These are phyloP conservation scores for Bradypodion ventrale DNA, from an alignment of 2,797 vertebrate species.

Conservation along the genomic window DNA sequence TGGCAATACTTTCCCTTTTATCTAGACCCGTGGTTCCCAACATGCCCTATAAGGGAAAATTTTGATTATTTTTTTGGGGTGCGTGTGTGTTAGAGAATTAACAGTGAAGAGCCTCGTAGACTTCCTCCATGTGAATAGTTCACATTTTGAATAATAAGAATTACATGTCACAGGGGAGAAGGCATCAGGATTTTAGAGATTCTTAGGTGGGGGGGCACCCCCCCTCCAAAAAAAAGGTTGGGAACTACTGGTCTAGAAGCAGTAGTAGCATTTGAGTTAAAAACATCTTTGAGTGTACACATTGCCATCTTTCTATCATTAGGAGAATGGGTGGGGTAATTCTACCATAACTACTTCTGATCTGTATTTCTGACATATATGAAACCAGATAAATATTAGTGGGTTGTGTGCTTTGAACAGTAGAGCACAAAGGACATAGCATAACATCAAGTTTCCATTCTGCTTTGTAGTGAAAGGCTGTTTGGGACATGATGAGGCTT, in stretches of 20 bases:
- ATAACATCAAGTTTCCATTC: conserved; percentile 9
- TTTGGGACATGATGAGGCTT: background rate
- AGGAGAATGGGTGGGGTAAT: background rate
- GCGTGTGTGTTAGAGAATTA: too few relatives aligned
- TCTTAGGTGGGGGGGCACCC: too few relatives aligned
- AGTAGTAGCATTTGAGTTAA: conserved; percentile 2
- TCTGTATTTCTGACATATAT: conserved; percentile 2
- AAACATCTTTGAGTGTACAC: background rate
- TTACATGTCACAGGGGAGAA: too few relatives aligned
- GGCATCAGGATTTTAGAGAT: too few relatives aligned
- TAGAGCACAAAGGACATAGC: background rate
- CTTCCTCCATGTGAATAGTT: too few relatives aligned
- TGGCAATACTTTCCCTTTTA: background rate
- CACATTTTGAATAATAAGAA: too few relatives aligned
- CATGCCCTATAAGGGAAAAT: too few relatives aligned
- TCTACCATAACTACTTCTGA: conserved; percentile 3
- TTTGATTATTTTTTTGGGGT: too few relatives aligned
- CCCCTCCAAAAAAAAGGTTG: too few relatives aligned
- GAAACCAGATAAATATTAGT: background rate
- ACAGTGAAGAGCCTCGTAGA: too few relatives aligned
- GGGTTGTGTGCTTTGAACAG: conserved; percentile 19
- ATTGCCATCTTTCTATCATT: background rate
- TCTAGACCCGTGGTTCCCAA: too few relatives aligned
- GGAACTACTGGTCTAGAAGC: too few relatives aligned
- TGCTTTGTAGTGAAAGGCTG: conserved; percentile 12